Evolutionary conservation across 2,797 vertebrate genomes (phyloP), one percentile per base, ranked within the genome.

Genomic region (Leptoclinus maculatus): DNA sequence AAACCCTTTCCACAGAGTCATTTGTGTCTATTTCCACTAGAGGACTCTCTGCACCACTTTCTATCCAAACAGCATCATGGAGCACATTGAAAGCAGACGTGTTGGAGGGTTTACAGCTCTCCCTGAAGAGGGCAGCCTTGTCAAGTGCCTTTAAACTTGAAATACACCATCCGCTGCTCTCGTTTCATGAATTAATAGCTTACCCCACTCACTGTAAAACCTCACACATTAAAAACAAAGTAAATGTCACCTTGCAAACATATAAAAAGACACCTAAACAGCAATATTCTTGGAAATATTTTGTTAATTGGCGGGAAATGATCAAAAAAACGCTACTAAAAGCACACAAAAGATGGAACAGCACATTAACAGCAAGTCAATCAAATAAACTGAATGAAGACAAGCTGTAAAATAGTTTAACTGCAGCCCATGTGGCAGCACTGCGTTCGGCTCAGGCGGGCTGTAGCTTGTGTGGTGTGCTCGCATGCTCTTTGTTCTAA

Each of bases 401-500:
- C 73, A 53, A 27, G 86, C 84, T 83, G 87, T 89, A 71, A 85
- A 92, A 71, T 21, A 17, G 82, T 84, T 86, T 83, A 83, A 78
- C 72, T 87, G 63, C 82, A 79, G 86, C 68, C 79, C 80, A 73
- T 66, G 85, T 88, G 79, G 86, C 81, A 74, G 86, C 43, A 7
- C 68, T 21, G 84, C 7, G 45, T 74, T 84, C 6, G 11, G 81
- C 75, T 80, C 75, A 74, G 74, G 62, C 87, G 19, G 19, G 76
- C 78, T 53, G 67, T 34, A 79, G 80, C 69, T 73, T 25, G 74
- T 86, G 85, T 72, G 86, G 73, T 76, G 78, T 74, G 80, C 70
- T 92, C 63, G 38, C 83, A n/a, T 86, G 81, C 79, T 93, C 89
- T 95, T 94, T 95, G 89, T 91, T 92, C 90, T 89, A 89, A 93